Base-by-base conservation (phyloP, 2,888 invertebrate genomes). In the Horisme vitalbata region DNA sequence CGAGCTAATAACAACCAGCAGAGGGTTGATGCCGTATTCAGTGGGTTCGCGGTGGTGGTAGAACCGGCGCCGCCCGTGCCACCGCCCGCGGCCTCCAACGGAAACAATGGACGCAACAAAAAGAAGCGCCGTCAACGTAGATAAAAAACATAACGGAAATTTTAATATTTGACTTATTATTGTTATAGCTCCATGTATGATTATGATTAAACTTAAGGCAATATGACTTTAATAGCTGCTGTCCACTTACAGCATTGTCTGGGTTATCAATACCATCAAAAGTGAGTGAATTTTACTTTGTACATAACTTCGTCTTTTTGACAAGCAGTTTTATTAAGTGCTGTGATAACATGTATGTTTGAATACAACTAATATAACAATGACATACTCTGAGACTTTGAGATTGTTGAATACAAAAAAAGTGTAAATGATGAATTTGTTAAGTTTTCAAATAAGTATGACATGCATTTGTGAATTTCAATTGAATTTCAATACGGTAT, bases 51-150 rank as follows among this genome's bases (percentile, higher is more conserved):
- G 3, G 12, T n/a, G 1, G 20, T 32, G 14, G 4, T 10, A 11
- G 46, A 32, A 20, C 8, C 38, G 31, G 31, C 26, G n/a, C 24
- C 18, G 21, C 7, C 27, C 9, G 38, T 8, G 14, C 32, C 33
- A 4, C 10, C 10, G 10, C 24, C 10, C 6, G 4, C 26, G 6
- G 27, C 27, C 3, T 27, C 41, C 7, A 27, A 34, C 27, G 45
- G 33, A 8, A 50, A 12, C 41, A 21, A 8, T 14, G 34, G 32
- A 5, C 82, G 82, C 48, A 61, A 65, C 13, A 82, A 75, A 57
- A 87, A 78, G 65, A 86, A 79, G 61, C 83, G 81, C 50, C 83
- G 81, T 50, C 80, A 83, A 23, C 86, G 83, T 59, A 81, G 79
- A 80, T 85, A 84, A 79, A 37, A 33, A 14, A 11, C n/a, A n/a